Evolutionary conservation across 2,888 invertebrate genomes (phyloP).

Genomic region (Alloplasta piceator): DNA sequence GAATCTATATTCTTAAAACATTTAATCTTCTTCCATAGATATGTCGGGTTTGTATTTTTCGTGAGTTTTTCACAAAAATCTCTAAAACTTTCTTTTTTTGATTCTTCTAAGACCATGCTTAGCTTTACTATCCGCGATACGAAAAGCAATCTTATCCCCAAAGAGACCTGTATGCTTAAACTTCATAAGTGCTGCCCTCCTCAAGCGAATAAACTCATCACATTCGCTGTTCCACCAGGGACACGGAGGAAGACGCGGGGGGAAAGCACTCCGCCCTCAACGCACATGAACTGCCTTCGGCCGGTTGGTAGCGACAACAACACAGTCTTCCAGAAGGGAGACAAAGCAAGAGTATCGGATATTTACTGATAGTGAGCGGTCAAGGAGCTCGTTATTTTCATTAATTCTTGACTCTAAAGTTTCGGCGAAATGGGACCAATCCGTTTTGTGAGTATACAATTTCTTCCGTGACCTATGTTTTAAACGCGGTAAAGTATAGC

Average conservation of each 20-base stretch:
- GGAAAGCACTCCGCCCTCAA: neutral
- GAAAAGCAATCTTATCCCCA: neutral
- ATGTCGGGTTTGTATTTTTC: too few species aligned
- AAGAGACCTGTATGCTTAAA: neutral
- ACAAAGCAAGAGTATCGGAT: conserved; percentile 20
- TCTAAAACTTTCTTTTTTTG: conserved; percentile 38
- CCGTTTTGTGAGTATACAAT: conserved; percentile 21
- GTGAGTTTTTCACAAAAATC: too few species aligned
- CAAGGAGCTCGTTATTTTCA: neutral
- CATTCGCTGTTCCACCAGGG: conserved; percentile 37
- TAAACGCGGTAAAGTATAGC: neutral
- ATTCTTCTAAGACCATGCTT: conserved; percentile 17
- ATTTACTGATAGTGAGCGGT: neutral
- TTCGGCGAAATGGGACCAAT: conserved; percentile 19
- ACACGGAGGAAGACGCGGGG: too few species aligned
- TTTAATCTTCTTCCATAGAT: conserved; percentile 39
- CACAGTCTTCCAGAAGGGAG: conserved; percentile 1
- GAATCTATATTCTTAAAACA: conserved; percentile 46
- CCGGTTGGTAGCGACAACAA: neutral
- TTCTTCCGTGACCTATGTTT: neutral
- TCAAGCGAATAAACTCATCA: too few species aligned
- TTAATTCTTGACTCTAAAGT: neutral
- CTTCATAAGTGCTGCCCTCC: conserved; percentile 23
- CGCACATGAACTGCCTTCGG: neutral
- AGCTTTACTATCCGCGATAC: too few species aligned